A percentile compares a stretch with the other conserved stretches of the same genome.
Conservation (phyloP, 2,113 vertebrate species). For the Semnornis frantzii region DNA sequence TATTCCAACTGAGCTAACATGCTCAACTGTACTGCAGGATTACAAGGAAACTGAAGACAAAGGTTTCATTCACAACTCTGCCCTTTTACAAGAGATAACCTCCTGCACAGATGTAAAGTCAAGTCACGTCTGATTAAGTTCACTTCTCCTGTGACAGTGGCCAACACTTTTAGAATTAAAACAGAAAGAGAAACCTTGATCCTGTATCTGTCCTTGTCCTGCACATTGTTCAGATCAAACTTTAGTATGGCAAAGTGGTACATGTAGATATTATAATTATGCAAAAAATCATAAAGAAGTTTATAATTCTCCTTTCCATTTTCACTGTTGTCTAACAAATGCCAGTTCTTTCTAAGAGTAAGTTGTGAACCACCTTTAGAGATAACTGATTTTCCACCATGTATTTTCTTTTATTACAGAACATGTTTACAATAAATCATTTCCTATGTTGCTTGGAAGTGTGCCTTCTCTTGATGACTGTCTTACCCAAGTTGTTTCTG, state of each 20-base stretch:
- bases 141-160: conserved; percentile 70
- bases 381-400: background rate
- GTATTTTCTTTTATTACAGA: background rate
- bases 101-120: conserved; percentile 83
- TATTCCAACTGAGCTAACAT: conserved; percentile 79
- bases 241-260: conserved; percentile 10
- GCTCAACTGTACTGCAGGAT: conserved; percentile 73
- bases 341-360: background rate
- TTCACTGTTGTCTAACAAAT: background rate
- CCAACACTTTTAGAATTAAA: conserved; percentile 37
- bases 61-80: conserved; percentile 84
- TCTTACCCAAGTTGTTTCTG: background rate
- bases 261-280: background rate
- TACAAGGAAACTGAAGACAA: conserved; percentile 82
- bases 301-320: background rate
- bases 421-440: background rate
- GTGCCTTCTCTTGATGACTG: background rate
- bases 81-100: conserved; percentile 85
- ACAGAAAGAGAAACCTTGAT: conserved; percentile 25
- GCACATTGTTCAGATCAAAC: conserved; percentile 34
- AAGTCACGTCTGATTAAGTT: conserved; percentile 83
- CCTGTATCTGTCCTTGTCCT: background rate
- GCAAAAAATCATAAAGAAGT: conserved; percentile 17
- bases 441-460: background rate
- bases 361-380: background rate